phyloP scores from a whole-genome alignment of 2,888 invertebrate genomes.

The Eulithis prunata region DNA sequence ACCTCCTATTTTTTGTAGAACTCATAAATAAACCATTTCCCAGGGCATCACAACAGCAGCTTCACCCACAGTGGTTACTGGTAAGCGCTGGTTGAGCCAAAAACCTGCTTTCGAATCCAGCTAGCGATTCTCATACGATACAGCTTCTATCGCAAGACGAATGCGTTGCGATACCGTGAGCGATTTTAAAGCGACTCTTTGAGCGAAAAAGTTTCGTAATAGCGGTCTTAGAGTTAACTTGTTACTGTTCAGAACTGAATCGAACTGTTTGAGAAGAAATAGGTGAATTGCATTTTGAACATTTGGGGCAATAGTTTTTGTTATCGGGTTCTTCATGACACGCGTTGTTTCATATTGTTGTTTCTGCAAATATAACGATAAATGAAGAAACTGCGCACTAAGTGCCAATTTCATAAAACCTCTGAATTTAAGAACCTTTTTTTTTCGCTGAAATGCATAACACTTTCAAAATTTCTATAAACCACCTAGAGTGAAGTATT shows the following conservation, averaged over 20 bases:
- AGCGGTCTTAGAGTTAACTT: slow-evolving; percentile 36
- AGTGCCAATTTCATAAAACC: no score
- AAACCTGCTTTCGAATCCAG: slow-evolving; percentile 16
- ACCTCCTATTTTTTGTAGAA: no score
- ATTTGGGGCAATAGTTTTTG: neutral
- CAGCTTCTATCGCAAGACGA: slow-evolving; percentile 39
- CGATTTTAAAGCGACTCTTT: slow-evolving; percentile 48
- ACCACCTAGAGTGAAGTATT: no score
- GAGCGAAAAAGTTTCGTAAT: slow-evolving; percentile 46
- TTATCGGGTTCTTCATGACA: neutral
- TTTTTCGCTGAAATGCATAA: no score
- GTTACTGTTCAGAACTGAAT: slow-evolving; percentile 32
- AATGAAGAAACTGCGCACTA: no score
- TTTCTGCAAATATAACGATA: no score
- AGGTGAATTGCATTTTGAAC: slow-evolving; percentile 1
- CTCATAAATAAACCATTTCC: no score
- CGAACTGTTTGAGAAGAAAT: slow-evolving; percentile 8
- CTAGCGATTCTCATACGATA: slow-evolving; percentile 44
- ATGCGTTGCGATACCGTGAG: slow-evolving; percentile 44
- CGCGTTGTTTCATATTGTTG: neutral
- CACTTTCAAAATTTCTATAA: no score
- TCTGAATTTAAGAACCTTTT: no score
- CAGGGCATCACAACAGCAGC: no score
- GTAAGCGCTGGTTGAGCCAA: neutral
- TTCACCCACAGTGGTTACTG: no score